These are phyloP conservation scores for Marmota flaviventris DNA, from an alignment of 2,113 vertebrate species.

Conservation along the genomic window DNA sequence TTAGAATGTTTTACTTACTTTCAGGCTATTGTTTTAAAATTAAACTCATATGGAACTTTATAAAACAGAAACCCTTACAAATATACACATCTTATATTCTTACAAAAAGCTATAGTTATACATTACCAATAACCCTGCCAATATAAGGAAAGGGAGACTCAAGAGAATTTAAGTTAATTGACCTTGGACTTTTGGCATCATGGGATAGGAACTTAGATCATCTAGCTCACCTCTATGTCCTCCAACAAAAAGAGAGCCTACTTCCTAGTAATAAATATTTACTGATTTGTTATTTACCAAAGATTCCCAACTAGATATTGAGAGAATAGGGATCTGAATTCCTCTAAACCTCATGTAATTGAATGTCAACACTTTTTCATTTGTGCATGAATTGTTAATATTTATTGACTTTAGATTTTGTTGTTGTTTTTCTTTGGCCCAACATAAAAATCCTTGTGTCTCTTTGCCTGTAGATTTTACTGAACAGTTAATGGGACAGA, in stretches of 20 bases:
- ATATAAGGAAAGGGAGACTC: background rate
- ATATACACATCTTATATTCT: background rate
- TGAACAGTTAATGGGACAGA: background rate
- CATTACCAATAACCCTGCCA: background rate
- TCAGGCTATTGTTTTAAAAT: slow-evolving; percentile 39
- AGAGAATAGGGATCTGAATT: background rate
- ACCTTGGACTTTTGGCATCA: background rate
- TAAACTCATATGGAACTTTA: background rate
- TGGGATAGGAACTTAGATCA: background rate
- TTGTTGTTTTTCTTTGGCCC: background rate
- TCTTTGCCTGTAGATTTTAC: background rate
- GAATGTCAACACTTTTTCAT: background rate
- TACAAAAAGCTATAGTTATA: background rate
- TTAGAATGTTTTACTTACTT: background rate
- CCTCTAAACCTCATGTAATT: background rate
- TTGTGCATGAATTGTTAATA: background rate
- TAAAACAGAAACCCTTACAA: background rate
- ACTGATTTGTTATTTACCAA: background rate
- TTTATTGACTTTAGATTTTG: background rate
- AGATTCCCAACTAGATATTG: background rate
- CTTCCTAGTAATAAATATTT: slow-evolving; percentile 38
- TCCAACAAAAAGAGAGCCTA: background rate
- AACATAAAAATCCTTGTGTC: background rate
- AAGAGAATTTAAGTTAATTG: background rate
- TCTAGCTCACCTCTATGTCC: background rate